Evolutionary conservation across 2,797 vertebrate genomes (phyloP).

Genomic region (Poecilia gillii): DNA sequence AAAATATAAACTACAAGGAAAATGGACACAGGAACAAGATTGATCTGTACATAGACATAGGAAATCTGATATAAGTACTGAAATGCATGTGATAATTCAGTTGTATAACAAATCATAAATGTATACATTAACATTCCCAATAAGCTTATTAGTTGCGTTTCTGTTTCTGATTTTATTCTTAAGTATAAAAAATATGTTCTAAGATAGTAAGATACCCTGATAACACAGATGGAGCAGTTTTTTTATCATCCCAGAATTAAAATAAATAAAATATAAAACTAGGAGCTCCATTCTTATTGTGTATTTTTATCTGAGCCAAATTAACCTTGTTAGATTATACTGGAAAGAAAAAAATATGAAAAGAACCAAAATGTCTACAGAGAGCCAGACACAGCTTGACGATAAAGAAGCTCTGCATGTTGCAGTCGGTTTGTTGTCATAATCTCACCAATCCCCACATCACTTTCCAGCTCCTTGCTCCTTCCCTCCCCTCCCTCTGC

Average conservation of each 20-base stretch:
- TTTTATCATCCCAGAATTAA: neutral
- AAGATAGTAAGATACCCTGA: neutral
- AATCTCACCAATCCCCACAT: conserved; percentile 29
- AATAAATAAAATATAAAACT: neutral
- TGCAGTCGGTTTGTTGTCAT: conserved; percentile 20
- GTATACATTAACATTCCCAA: neutral
- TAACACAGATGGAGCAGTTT: neutral
- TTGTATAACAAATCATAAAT: neutral
- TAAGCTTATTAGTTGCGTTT: neutral
- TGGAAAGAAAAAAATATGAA: neutral
- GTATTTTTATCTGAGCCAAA: neutral
- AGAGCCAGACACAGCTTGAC: neutral
- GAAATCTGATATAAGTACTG: too few species aligned
- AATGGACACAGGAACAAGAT: neutral
- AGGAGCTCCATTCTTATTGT: neutral
- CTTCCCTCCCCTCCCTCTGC: neutral
- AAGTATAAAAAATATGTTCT: neutral
- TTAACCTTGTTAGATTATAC: neutral
- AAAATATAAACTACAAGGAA: neutral
- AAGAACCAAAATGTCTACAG: neutral
- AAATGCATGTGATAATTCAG: neutral
- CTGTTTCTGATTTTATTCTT: neutral
- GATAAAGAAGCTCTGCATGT: conserved; percentile 17
- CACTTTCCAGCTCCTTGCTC: conserved; percentile 1
- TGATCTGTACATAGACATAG: neutral